Conservation (phyloP, 2,888 invertebrate species). For the Liodrosophila aerea region DNA sequence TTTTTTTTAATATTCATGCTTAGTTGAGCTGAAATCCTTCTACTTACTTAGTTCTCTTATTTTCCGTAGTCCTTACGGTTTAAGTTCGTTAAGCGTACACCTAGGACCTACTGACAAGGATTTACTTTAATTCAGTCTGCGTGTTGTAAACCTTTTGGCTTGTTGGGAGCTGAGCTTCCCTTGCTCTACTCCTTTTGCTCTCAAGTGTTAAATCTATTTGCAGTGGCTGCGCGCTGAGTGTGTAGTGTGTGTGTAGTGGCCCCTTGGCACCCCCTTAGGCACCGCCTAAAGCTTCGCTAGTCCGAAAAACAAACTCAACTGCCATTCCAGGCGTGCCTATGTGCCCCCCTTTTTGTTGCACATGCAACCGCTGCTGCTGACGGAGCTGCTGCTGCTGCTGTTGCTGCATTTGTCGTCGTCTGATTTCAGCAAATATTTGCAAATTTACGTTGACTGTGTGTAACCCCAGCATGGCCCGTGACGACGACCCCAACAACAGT, state of each 20-base stretch:
- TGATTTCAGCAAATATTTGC: constrained; percentile 75
- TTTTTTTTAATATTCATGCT: constrained; percentile 51
- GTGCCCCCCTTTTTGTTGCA: constrained; percentile 28
- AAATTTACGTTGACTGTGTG: constrained; percentile 74
- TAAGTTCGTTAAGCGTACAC: constrained; percentile 49
- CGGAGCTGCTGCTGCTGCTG: constrained; percentile 21
- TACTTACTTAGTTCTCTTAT: constrained; percentile 17
- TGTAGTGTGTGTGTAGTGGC: constrained; percentile 12
- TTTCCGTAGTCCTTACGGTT: constrained; percentile 22
- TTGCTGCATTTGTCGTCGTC: constrained; percentile 58
- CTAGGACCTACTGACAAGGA: constrained; percentile 14
- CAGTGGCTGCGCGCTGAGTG: constrained; percentile 51
- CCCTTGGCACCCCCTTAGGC: not conserved
- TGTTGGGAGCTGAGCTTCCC: constrained; percentile 11
- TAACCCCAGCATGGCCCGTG: constrained; percentile 64
- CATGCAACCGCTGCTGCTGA: constrained; percentile 36
- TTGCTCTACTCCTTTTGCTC: constrained; percentile 6
- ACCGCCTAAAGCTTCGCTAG: constrained; percentile 44
- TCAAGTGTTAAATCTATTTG: constrained; percentile 65
- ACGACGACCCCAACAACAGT: constrained; percentile 55
- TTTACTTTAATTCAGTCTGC: constrained; percentile 28
- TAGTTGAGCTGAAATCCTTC: constrained; percentile 43
- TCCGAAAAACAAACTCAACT: constrained; percentile 58
- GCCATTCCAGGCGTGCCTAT: constrained; percentile 54
- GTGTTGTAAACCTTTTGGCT: constrained; percentile 25